Evolutionary conservation across 1,140 invertebrate species (phyloP).

Genomic region (Galleria mellonella): DNA sequence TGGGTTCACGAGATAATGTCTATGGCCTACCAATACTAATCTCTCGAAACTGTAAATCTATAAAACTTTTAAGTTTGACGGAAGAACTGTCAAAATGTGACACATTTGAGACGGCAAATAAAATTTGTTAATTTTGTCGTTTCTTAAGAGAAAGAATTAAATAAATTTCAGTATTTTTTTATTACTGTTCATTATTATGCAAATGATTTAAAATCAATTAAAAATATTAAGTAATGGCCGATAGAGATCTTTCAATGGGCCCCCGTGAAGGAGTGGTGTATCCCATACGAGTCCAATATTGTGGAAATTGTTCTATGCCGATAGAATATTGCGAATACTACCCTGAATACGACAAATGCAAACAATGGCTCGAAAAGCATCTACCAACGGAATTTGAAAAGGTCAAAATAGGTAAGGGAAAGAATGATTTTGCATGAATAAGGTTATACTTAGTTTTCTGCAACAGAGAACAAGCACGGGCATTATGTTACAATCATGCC

Average conservation of each 20-base stretch:
- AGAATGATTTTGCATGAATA: conserved; percentile 1
- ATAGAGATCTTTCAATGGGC: conserved; percentile 67
- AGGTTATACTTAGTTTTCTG: conserved; percentile 15
- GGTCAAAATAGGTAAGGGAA: conserved; percentile 80
- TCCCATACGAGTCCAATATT: conserved; percentile 93
- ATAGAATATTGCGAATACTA: conserved; percentile 99
- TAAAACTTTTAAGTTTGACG: too few species aligned
- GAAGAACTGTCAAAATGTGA: too few species aligned
- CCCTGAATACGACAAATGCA: conserved; percentile 97
- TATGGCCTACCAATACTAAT: too few species aligned
- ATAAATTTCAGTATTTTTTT: too few species aligned
- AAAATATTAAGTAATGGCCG: conserved; percentile 43
- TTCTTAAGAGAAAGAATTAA: too few species aligned
- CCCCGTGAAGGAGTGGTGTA: conserved; percentile 76
- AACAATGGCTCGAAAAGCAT: conserved; percentile 96
- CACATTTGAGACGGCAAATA: too few species aligned
- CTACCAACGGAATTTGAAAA: conserved; percentile 95
- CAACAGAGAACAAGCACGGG: too few species aligned
- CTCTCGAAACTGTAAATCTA: too few species aligned
- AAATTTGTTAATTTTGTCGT: too few species aligned
- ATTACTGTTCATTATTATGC: too few species aligned
- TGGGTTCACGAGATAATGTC: too few species aligned
- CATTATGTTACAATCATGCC: too few species aligned
- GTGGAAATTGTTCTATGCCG: conserved; percentile 95
- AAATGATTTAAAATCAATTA: not conserved